Evolutionary conservation across 2,797 vertebrate species (phyloP), one percentile per base, ranked within the genome.

Genomic region (Xiphorhynchus erythropygius): DNA sequence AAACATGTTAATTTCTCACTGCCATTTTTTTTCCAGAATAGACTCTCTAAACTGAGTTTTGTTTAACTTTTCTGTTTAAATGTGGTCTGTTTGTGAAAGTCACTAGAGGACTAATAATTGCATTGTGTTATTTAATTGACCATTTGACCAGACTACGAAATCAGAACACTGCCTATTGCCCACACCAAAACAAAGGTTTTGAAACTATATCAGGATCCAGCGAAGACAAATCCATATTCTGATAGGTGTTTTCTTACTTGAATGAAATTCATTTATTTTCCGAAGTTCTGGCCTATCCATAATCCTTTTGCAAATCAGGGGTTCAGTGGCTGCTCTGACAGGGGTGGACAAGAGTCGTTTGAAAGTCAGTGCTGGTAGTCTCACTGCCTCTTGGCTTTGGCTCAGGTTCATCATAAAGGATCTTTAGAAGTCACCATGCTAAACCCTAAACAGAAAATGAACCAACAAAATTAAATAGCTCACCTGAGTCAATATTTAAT

Each of bases 151-250:
- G 28, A 42, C 70, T 87, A 39, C 25, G 84, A 87, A 95, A 81
- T 17, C 47, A 80, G 83, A 95, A 85, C 69, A 52, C 47, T 95
- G 92, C 78, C 77, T 94, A 13, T 30, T 65, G 49, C 37, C 53
- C 49, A 39, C 89, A 73, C 39, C 84, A 96, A 96, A 95, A 74
- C 85, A 97, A 97, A 95, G 69, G 59, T 87, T 96, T 93, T 83
- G 88, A 91, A 97, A 96, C 62, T 27, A 1, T 71, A 89, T 32
- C 84, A 82, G 84, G 79, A 67, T 84, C 62, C 59, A 97, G 27
- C 49, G 84, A 91, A 53, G 13, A 94, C 59, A 80, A 68, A 52
- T 35, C 68, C 32, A 41, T 75, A 71, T 68, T 32, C 65, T 91
- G 50, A 64, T 75, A 86, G 24, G 19, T 55, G 30, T 92, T 27